Conservation (phyloP, 1,140 invertebrate genomes). For the Melanaphis sacchari region DNA sequence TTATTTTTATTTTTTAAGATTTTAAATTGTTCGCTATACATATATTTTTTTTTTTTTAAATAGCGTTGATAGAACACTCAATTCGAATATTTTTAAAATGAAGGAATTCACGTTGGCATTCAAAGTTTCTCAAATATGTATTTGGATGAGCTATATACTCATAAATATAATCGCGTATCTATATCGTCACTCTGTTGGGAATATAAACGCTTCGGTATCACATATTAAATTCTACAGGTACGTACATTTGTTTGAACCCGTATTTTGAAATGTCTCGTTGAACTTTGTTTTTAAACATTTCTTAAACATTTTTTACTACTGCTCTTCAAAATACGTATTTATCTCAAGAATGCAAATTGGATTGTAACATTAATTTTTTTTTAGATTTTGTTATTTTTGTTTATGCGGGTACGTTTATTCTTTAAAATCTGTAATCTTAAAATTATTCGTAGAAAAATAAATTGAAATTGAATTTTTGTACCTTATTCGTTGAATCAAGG, state of each 20-base stretch:
- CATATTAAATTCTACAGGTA: not conserved
- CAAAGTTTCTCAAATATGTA: not conserved
- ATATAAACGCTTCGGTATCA: not conserved
- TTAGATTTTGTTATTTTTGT: not conserved
- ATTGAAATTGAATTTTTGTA: not conserved
- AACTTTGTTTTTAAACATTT: not conserved
- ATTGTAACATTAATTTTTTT: not conserved
- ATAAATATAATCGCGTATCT: not conserved
- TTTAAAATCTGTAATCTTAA: not conserved
- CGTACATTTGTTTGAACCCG: not conserved
- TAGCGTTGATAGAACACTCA: not conserved
- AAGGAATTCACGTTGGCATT: not conserved
- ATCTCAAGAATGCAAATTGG: no score
- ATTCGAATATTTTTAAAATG: not conserved
- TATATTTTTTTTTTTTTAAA: not conserved
- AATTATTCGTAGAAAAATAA: not conserved
- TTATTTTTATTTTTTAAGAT: not conserved
- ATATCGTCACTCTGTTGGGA: not conserved
- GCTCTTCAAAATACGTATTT: no score
- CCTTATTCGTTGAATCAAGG: accelerated
- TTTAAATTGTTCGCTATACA: not conserved
- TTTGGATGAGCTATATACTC: not conserved
- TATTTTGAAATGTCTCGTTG: not conserved
- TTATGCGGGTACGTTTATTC: not conserved
- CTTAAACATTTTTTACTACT: not conserved